A percentile compares a stretch with the other conserved stretches of the same genome.
Evolutionary conservation across 2,888 invertebrate species (phyloP).

Genomic region (Dynastes hyllus): DNA sequence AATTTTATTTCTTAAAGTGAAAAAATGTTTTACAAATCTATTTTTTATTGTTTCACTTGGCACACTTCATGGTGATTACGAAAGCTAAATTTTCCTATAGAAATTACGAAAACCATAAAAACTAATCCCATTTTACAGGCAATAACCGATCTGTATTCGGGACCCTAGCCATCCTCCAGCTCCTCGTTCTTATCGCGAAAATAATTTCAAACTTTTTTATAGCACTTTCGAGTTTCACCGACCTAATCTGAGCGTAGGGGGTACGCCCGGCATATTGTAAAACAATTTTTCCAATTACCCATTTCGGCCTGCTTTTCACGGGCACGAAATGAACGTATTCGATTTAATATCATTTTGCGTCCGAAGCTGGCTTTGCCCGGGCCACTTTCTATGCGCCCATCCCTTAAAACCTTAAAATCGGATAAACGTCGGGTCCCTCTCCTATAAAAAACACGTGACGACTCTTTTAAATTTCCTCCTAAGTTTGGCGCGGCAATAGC

Average conservation of each 20-base stretch:
- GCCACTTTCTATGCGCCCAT: not conserved
- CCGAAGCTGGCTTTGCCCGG: not conserved
- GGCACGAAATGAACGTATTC: conserved; percentile 24
- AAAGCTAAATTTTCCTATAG: too few relatives aligned
- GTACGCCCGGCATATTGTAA: conserved; percentile 25
- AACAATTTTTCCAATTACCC: conserved; percentile 40
- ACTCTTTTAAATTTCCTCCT: conserved; percentile 16
- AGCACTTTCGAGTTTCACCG: conserved; percentile 5
- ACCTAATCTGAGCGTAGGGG: not conserved
- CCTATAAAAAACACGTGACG: conserved; percentile 19
- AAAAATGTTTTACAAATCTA: too few relatives aligned
- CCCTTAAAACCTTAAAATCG: conserved; percentile 31
- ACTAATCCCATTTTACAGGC: not conserved
- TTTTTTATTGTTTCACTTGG: too few relatives aligned
- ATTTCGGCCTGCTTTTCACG: conserved; percentile 19
- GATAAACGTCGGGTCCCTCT: not conserved
- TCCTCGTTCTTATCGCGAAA: not conserved
- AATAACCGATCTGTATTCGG: conserved; percentile 18
- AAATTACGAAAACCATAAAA: not conserved
- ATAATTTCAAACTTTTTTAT: conserved; percentile 25
- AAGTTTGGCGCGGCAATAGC: not conserved
- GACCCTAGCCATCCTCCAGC: not conserved
- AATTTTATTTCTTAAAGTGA: too few relatives aligned
- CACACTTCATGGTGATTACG: too few relatives aligned
- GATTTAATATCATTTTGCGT: conserved; percentile 33